Evolutionary conservation across 2,797 vertebrate species (phyloP).

Genomic region (Ceyx erithaca): DNA sequence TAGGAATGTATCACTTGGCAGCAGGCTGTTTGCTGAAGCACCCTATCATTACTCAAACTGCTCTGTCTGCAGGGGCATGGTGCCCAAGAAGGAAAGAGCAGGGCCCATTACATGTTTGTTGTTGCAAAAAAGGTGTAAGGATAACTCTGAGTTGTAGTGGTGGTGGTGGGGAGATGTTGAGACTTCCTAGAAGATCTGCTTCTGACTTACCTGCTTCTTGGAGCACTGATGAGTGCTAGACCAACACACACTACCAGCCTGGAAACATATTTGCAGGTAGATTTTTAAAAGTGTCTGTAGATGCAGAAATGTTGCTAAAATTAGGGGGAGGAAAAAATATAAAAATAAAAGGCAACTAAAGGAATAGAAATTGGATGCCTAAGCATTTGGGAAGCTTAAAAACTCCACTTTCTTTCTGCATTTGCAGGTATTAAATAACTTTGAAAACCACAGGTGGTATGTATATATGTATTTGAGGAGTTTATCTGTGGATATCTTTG

Average conservation of each 20-base stretch:
- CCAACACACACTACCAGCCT: background rate
- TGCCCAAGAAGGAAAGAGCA: background rate
- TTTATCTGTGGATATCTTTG: background rate
- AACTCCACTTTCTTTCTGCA: background rate
- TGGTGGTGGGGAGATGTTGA: background rate
- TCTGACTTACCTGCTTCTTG: background rate
- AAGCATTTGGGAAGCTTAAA: background rate
- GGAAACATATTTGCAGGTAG: background rate
- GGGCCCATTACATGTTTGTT: background rate
- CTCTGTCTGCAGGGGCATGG: background rate
- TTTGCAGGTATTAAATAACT: background rate
- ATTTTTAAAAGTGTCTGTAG: background rate
- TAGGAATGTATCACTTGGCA: background rate
- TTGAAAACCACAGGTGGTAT: background rate
- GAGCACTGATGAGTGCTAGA: background rate
- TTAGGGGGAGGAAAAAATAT: rapidly evolving
- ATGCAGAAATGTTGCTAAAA: background rate
- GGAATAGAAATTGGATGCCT: background rate
- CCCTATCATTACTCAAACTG: background rate
- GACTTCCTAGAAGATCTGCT: background rate
- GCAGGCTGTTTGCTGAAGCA: background rate
- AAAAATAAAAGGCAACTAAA: rapidly evolving
- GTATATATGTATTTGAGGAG: background rate
- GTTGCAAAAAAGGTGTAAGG: background rate
- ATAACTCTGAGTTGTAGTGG: background rate